These are phyloP conservation scores for Epirrhoe alternata DNA, from an alignment of 2,888 invertebrate genomes.

Conservation along the genomic window DNA sequence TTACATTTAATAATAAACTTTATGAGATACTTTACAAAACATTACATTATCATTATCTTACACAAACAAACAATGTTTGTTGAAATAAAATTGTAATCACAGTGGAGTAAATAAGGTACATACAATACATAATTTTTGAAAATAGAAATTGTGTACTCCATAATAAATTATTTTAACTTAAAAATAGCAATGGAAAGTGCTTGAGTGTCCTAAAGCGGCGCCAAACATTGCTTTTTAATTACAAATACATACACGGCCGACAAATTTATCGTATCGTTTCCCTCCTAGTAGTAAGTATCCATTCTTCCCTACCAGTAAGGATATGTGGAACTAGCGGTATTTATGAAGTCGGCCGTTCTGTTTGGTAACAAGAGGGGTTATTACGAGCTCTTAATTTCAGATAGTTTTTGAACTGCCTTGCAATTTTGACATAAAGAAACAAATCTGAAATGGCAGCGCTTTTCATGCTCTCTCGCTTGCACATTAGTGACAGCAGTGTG, in stretches of 20 bases:
- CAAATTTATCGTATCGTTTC: too few relatives aligned
- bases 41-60: conserved; percentile 35
- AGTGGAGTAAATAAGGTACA: conserved; percentile 16
- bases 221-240: not conserved
- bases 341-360: too few relatives aligned
- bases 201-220: not conserved
- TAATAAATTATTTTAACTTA: conserved; percentile 8
- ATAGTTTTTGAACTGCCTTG: too few relatives aligned
- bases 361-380: too few relatives aligned
- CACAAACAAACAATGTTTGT: conserved; percentile 32
- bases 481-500: too few relatives aligned
- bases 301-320: too few relatives aligned
- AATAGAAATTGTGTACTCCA: not conserved
- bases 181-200: conserved; percentile 7
- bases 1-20: conserved; percentile 39
- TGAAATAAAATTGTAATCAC: conserved; percentile 36
- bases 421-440: too few relatives aligned
- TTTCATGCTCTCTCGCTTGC: too few relatives aligned
- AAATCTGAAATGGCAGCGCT: too few relatives aligned
- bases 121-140: conserved; percentile 3
- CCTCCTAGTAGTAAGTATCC: too few relatives aligned
- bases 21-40: conserved; percentile 44
- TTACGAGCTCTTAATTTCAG: too few relatives aligned
- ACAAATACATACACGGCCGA: not conserved
- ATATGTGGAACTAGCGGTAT: too few relatives aligned